Base-by-base conservation (phyloP, 2,797 vertebrate genomes). In the Sitta carolinensis region DNA sequence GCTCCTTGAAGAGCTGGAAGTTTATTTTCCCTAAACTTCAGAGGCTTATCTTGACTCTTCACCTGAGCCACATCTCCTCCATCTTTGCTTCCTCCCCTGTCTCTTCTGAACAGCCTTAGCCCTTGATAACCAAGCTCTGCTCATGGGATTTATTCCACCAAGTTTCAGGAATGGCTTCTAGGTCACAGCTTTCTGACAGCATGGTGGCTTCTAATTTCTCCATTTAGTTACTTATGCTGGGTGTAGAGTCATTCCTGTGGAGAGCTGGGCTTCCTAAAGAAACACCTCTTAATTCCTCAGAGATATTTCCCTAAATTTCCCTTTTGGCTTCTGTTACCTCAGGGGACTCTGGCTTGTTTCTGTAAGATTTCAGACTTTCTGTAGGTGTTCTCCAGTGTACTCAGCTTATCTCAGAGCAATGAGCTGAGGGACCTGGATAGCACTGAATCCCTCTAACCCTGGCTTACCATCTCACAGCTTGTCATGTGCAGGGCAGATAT, bases 111-210 rank as follows among this genome's bases (percentile, higher is more conserved):
- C 26, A 82, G 30, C 13, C 11, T 57, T 30, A 62, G 17, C 14
- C 38, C 22, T 3, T 4, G 2, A 16, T 2, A 61, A 42, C 30
- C 3, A 1, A 11, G 7, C 11, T 62, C 17, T 16, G 42, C 17
- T 47, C 30, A 27, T 16, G n/a, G 17, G 10, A 77, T 52, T 86
- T 5, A 7, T 22, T 30, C 16, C 21, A 38, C 4, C 23, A 8
- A 10, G 9, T 30, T 62, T 57, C 55, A 77, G 61, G 40, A 62
- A 43, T 11, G 20, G 43, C 11, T 47, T 9, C 14, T 30, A 11
- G 19, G 34, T 38, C 17, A 5, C 19, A 58, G 15, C 7, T 59
- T 75, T 70, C 47, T 30, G 16, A 16, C 11, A 50, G 11, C 13
- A 11, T 0, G 1, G 38, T 29, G 38, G 14, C 26, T 72, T 72